phyloP scores from a whole-genome alignment of 2,113 vertebrate genomes.

The Spea multiplicata region DNA sequence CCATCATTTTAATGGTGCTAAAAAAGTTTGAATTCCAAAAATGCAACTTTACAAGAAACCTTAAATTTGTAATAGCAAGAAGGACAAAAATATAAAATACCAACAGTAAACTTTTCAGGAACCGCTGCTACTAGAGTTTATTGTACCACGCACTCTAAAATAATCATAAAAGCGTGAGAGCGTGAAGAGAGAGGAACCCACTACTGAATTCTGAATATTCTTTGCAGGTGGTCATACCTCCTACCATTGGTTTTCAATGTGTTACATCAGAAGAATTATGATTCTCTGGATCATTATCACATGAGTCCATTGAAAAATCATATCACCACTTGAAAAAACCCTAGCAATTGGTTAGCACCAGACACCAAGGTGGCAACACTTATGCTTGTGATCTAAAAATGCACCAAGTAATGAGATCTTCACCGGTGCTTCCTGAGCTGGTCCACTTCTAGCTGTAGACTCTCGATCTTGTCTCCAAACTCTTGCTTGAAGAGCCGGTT shows the following conservation, averaged over 20 bases:
- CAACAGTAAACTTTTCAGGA: no score
- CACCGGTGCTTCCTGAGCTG: conserved; percentile 85
- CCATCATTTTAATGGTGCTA: no score
- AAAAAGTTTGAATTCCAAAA: no score
- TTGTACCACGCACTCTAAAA: no score
- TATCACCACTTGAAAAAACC: conserved; percentile 36
- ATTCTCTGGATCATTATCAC: neutral
- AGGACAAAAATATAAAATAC: no score
- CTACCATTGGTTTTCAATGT: neutral
- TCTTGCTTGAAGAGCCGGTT: conserved; percentile 97
- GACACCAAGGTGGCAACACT: conserved; percentile 22
- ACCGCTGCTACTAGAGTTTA: no score
- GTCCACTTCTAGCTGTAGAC: conserved; percentile 87
- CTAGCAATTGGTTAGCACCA: conserved; percentile 25
- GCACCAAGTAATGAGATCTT: conserved; percentile 52
- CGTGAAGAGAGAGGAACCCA: no score
- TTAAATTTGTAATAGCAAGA: no score
- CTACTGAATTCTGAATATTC: neutral
- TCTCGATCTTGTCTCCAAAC: conserved; percentile 96
- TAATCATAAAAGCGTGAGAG: no score
- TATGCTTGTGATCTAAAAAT: conserved; percentile 28
- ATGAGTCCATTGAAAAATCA: conserved; percentile 25
- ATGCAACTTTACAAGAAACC: no score
- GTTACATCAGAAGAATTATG: no score
- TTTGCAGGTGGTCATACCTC: conserved; percentile 43